Base-by-base conservation (phyloP, 2,113 vertebrate species). In the Phyllostomus discolor region DNA sequence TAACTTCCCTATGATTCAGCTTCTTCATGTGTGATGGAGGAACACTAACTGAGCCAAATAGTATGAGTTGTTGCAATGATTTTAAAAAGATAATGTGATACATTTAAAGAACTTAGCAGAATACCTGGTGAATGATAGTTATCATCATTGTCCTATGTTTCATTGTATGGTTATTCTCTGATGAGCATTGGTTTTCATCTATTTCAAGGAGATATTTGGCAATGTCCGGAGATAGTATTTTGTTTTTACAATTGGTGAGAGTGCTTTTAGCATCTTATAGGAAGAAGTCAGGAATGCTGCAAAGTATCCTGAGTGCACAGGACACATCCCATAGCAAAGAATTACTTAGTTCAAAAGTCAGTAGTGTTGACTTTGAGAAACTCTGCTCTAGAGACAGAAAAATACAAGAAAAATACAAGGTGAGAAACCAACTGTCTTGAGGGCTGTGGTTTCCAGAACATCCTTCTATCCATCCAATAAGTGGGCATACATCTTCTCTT, bases 61-160 rank as follows among this genome's bases (percentile, higher is more conserved):
- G 3, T 5, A 5, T 11, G 26, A 12, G 24, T 20, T 52, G 19
- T 50, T 64, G 67, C 2, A n/a, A 66, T 15, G 12, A 6, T 73
- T 35, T 19, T 33, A 50, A 48, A 10, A 24, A 31, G n/a, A 57
- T 7, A 52, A 28, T 20, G 3, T 22, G 33, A 28, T n/a, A 1
- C 17, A 35, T 38, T n/a, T 11, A 12, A 31, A n/a, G 16, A 1
- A 24, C 28, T 28, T 24, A 31, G 59, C 0, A 48, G 35, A 82
- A 38, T 14, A 4, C 8, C 31, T 10, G 4, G 4, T 2, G 62
- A 72, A 9, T 15, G n/a, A 9, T 1, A 12, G 15, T 4, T 10
- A 7, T 10, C 10, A 33, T 52, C 22, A 31, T 2, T 22, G n/a
- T 11, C 14, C 24, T 31, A 9, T 15, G 14, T 35, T 50, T 70